Conservation (phyloP, 2,888 invertebrate species). For the Orchesellides sinensis region DNA sequence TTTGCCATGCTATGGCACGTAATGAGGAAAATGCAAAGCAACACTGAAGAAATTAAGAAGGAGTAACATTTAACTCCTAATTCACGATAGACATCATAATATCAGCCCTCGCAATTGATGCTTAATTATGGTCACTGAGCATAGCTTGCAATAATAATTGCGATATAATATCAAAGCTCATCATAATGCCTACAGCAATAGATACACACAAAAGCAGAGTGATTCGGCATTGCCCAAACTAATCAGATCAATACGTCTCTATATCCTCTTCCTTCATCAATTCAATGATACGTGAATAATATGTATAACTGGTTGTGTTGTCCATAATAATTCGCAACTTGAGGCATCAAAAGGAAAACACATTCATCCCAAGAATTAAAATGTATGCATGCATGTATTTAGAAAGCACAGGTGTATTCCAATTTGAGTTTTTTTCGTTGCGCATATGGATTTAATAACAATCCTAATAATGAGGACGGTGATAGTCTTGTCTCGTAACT, state of each 20-base stretch:
- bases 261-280: not conserved
- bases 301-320: no score
- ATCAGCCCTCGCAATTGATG: not conserved
- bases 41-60: not conserved
- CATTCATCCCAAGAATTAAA: no score
- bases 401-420: not conserved
- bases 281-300: no score
- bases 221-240: constrained; percentile 20
- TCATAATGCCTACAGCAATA: constrained; percentile 7
- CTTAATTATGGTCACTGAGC: not conserved
- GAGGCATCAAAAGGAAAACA: no score
- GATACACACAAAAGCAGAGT: not conserved
- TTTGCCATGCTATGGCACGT: not conserved
- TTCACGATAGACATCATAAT: not conserved
- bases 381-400: not conserved
- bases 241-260: constrained; percentile 21
- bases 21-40: not conserved
- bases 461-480: not conserved
- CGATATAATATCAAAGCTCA: not conserved
- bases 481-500: constrained; percentile 48
- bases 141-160: not conserved
- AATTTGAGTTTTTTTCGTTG: not conserved
- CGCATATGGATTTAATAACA: not conserved
- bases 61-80: not conserved
- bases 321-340: no score